Evolutionary conservation across 2,113 vertebrate species (phyloP).

Genomic region (Ctenodactylus gundi): DNA sequence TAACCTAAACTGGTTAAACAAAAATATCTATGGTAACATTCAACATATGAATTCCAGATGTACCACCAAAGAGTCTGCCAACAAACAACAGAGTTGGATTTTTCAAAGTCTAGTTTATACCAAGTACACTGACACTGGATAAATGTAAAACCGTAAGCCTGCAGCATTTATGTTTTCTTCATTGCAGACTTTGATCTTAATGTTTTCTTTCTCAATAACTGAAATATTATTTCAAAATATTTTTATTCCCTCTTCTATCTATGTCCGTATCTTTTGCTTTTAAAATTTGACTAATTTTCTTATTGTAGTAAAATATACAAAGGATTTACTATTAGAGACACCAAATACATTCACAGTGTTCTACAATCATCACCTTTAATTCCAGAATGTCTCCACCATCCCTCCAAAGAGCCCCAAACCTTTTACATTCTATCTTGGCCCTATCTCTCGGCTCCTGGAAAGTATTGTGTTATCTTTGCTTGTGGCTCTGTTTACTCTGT

Average conservation of each 20-base stretch:
- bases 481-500: not conserved
- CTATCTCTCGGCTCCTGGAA: not conserved
- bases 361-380: not conserved
- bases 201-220: constrained; percentile 7
- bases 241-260: constrained; percentile 6
- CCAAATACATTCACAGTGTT: not conserved
- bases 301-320: not conserved
- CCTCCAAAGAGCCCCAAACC: not conserved
- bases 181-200: not conserved
- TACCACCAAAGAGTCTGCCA: constrained; percentile 52
- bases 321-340: not conserved
- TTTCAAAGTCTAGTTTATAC: not conserved
- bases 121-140: constrained; percentile 10
- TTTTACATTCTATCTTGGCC: not conserved
- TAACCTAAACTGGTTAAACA: constrained; percentile 64
- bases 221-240: constrained; percentile 33
- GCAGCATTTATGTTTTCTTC: constrained; percentile 6
- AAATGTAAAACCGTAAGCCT: constrained; percentile 21
- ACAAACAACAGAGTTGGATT: constrained; percentile 46
- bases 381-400: not conserved
- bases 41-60: constrained; percentile 68
- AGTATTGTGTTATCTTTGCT: not conserved
- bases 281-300: not conserved
- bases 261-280: constrained; percentile 12
- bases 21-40: constrained; percentile 42